A percentile compares a stretch with the other conserved stretches of the same genome.
Evolutionary conservation across 1,140 invertebrate species (phyloP).

Genomic region (Drosophila prosaltans): DNA sequence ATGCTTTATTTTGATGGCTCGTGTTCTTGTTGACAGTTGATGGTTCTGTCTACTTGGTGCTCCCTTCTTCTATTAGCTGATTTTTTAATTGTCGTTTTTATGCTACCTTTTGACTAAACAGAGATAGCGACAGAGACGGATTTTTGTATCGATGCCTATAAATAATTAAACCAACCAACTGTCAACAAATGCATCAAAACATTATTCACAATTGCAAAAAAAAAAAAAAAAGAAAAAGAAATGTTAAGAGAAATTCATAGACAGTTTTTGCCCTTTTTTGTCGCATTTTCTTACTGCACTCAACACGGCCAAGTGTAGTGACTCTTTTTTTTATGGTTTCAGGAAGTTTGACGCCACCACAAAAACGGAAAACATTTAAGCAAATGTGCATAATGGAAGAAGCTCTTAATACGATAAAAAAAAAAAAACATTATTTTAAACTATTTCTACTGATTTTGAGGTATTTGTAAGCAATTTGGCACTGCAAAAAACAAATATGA

Average conservation of each 20-base stretch:
- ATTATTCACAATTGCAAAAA: conserved; percentile 53
- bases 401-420: not conserved
- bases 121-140: not conserved
- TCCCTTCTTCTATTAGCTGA: conserved; percentile 10
- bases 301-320: not conserved
- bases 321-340: conserved; percentile 39
- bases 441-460: too few species aligned
- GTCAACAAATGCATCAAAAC: conserved; percentile 56
- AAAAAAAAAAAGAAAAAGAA: not conserved
- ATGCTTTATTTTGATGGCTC: conserved; percentile 29
- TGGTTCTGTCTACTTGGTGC: conserved; percentile 6
- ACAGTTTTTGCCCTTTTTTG: conserved; percentile 1
- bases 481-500: too few species aligned
- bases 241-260: conserved; percentile 2
- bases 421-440: too few species aligned
- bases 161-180: conserved; percentile 60
- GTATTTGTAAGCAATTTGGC: too few species aligned
- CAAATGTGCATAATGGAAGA: not conserved
- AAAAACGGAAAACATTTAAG: conserved; percentile 13
- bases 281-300: not conserved
- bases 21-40: conserved; percentile 53
- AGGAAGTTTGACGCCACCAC: conserved; percentile 34
- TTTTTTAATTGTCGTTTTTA: conserved; percentile 53
- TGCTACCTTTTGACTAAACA: conserved; percentile 4
- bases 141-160: conserved; percentile 37